phyloP scores from a whole-genome alignment of 2,888 invertebrate species.

The Campoplex nolae region DNA sequence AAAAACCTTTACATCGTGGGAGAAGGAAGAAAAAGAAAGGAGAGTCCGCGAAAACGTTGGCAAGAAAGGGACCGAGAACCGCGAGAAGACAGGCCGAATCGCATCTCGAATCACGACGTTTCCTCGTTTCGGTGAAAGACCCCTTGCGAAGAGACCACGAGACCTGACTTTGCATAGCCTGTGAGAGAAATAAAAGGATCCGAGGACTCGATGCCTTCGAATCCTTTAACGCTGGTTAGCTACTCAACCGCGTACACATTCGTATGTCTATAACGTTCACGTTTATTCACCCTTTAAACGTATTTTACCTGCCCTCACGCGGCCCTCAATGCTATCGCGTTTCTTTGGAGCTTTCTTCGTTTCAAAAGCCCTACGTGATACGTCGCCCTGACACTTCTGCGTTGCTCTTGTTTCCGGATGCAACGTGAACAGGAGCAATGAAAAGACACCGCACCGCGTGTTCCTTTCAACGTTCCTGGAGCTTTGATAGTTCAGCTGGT shows the following conservation, averaged over 20 bases:
- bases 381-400: slow-evolving; percentile 36
- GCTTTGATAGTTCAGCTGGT: slow-evolving; percentile 22
- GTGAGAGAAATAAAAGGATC: slow-evolving; percentile 36
- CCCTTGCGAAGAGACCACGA: slow-evolving; percentile 57
- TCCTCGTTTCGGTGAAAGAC: slow-evolving; percentile 75
- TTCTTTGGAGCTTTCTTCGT: slow-evolving; percentile 57
- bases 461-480: slow-evolving; percentile 36
- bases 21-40: slow-evolving; percentile 29
- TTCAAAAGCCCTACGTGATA: slow-evolving; percentile 47
- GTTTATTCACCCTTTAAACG: slow-evolving; percentile 71
- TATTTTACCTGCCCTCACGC: slow-evolving; percentile 70
- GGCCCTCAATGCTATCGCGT: slow-evolving; percentile 75
- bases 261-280: slow-evolving; percentile 2
- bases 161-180: slow-evolving; percentile 25
- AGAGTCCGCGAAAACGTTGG: slow-evolving; percentile 4
- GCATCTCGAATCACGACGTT: slow-evolving; percentile 75
- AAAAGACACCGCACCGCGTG: slow-evolving; percentile 32
- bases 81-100: slow-evolving; percentile 64
- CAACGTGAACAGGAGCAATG: slow-evolving; percentile 35
- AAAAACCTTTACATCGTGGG: slow-evolving; percentile 37
- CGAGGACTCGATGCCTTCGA: slow-evolving; percentile 57
- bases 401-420: slow-evolving; percentile 51
- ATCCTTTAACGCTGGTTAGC: slow-evolving; percentile 68
- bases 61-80: slow-evolving; percentile 17
- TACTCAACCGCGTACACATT: slow-evolving; percentile 30